A percentile compares a stretch with the other conserved stretches of the same genome.
Evolutionary conservation across 2,888 invertebrate genomes (phyloP).

Genomic region (Hartigia nigra): DNA sequence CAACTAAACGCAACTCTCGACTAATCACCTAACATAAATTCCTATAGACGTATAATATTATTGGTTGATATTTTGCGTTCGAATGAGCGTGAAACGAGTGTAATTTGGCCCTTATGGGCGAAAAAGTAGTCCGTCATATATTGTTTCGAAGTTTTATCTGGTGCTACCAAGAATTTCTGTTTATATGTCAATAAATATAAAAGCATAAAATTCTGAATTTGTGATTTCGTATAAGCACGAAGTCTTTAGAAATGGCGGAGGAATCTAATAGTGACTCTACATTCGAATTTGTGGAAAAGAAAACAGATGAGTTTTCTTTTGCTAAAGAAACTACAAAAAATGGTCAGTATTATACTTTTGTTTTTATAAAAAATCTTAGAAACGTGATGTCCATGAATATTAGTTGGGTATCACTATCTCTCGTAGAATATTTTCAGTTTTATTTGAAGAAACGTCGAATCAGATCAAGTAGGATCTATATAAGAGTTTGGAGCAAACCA

Average conservation of each 20-base stretch:
- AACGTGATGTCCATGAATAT: conserved; percentile 5
- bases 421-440: background rate
- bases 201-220: background rate
- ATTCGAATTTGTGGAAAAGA: conserved; percentile 61
- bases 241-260: conserved; percentile 52
- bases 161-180: background rate
- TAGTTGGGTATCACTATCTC: background rate
- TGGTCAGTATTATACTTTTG: conserved; percentile 42
- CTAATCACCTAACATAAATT: too few species aligned
- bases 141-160: background rate
- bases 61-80: too few species aligned
- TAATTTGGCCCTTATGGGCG: too few species aligned
- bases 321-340: conserved; percentile 49
- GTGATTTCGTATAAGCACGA: background rate
- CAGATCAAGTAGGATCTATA: background rate
- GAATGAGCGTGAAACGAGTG: background rate
- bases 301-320: conserved; percentile 49
- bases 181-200: background rate
- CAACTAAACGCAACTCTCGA: too few species aligned
- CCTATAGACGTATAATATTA: too few species aligned
- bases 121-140: background rate
- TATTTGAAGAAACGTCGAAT: background rate
- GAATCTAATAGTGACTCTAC: conserved; percentile 62
- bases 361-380: background rate
- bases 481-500: background rate